A percentile compares a stretch with the other conserved stretches of the same genome.
Evolutionary conservation across 2,113 vertebrate genomes (phyloP).

Genomic region (Hypomesus transpacificus): DNA sequence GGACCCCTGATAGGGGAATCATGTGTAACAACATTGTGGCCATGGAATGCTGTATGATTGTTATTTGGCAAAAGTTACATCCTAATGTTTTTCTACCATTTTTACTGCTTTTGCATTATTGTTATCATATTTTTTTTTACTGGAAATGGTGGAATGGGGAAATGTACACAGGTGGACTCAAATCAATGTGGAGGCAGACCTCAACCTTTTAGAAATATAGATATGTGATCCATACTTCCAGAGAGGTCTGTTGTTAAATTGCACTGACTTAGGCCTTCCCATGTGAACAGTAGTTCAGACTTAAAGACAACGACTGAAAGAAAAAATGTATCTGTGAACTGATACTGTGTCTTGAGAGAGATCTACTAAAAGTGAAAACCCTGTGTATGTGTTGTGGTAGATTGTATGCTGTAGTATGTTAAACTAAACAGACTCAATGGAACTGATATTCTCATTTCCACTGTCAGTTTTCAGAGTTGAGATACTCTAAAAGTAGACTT

Average conservation of each 20-base stretch:
- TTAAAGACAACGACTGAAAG: constrained; percentile 28
- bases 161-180: constrained; percentile 33
- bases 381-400: constrained; percentile 63
- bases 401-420: constrained; percentile 60
- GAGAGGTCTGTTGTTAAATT: constrained; percentile 37
- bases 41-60: neutral
- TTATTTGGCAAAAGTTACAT: constrained; percentile 32
- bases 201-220: no score
- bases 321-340: constrained; percentile 18
- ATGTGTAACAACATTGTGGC: constrained; percentile 20
- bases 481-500: constrained; percentile 60
- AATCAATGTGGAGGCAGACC: constrained; percentile 48
- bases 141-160: constrained; percentile 36
- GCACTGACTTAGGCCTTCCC: constrained; percentile 33
- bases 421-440: constrained; percentile 39
- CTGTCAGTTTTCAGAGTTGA: constrained; percentile 47
- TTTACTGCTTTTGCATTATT: constrained; percentile 65
- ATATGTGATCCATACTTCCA: constrained; percentile 32
- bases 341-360: constrained; percentile 66
- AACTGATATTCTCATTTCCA: neutral
- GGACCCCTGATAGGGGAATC: constrained; percentile 48
- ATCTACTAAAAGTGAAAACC: constrained; percentile 53
- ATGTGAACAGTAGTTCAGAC: constrained; percentile 46
- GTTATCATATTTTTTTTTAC: constrained; percentile 51
- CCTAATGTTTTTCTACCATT: constrained; percentile 63